phyloP scores from a whole-genome alignment of 2,888 invertebrate species.

The Flexamia atlantica region DNA sequence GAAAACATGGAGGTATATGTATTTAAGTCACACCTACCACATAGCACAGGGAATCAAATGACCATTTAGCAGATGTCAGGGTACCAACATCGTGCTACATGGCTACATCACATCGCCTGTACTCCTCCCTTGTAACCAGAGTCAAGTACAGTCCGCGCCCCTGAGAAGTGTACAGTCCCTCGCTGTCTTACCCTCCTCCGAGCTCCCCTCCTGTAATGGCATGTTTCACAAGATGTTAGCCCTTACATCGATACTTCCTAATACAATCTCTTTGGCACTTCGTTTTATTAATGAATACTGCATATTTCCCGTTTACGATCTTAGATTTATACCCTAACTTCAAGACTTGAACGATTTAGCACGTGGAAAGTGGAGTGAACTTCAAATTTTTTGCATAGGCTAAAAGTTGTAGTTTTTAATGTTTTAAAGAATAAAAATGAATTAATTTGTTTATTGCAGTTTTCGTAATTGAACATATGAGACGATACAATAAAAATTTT shows the following conservation, averaged over 20 bases:
- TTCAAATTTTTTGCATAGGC: no score
- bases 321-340: not conserved
- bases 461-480: no score
- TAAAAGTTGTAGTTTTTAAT: no score
- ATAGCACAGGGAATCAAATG: no score
- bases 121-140: constrained; percentile 2
- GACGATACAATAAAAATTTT: no score
- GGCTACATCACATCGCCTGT: not conserved
- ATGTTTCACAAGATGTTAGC: constrained; percentile 57
- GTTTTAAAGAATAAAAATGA: no score
- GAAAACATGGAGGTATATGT: no score
- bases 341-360: not conserved
- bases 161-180: constrained; percentile 7
- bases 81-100: not conserved
- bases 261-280: constrained; percentile 33
- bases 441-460: no score
- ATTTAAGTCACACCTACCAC: no score
- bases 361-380: not conserved
- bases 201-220: constrained; percentile 31
- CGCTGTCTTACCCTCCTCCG: constrained; percentile 6
- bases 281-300: constrained; percentile 24
- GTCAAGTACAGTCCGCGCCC: not conserved
- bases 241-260: constrained; percentile 37
- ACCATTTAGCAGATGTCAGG: no score
- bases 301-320: constrained; percentile 21